Evolutionary conservation across 2,113 vertebrate genomes (phyloP), one percentile per base, ranked within the genome.

Genomic region (Microcebus ravelobensis): DNA sequence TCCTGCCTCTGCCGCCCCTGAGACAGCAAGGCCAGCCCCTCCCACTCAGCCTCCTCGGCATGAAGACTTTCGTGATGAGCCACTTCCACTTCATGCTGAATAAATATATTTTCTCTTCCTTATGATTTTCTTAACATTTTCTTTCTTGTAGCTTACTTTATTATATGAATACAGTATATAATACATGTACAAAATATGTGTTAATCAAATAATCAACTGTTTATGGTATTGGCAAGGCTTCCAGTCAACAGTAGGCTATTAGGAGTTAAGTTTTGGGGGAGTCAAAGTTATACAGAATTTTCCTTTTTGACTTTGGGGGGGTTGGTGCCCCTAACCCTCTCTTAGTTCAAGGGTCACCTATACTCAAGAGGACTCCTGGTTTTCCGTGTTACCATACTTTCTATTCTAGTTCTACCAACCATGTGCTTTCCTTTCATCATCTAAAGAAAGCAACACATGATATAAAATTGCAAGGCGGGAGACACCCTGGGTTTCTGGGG

Each of bases 301-400:
- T 76, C 42, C 48, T 29, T 29, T 76, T 76, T 27, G 29, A 45
- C 36, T 39, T 36, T 10, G 15, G 14, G 42, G 42, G 73, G 15
- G 27, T 31, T 13, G 42, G 73, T 2, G 17, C 42, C 27, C 27
- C 27, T 74, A 48, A 45, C 42, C 7, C 10, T 45, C 27, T 9
- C 42, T 9, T 48, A 29, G 15, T 48, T 31, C 27, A 48, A 48
- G 70, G 34, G 3, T 14, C 70, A 36, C 36, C 31, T 3, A 63
- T 20, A 45, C 39, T 59, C 76, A 36, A 25, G 8, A 27, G 48
- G 48, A 13, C 42, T 45, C 36, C 39, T n/a, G n/a, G 34, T 17
- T 25, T 61, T 7, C 8, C 3, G 4, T 4, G 5, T 2, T 17
- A 1, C 70, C 0, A 0, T n/a, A 12, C 8, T 25, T 23, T 14